Conservation (phyloP, 2,113 vertebrate species). For the Cyrtonyx montezumae region DNA sequence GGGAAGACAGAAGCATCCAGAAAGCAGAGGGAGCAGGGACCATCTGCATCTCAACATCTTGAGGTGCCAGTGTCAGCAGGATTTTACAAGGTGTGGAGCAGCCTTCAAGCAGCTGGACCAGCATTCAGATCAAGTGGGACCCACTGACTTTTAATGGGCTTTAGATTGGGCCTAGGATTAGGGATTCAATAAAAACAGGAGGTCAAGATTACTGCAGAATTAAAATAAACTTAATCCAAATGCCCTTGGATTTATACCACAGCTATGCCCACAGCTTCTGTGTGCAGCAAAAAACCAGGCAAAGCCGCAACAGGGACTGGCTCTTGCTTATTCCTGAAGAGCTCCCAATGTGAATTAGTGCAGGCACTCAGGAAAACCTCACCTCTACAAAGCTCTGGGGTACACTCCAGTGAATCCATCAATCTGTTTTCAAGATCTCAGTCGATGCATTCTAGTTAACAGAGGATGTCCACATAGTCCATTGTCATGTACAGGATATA, state of each 20-base stretch:
- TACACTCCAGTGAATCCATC: neutral
- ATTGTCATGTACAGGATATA: neutral
- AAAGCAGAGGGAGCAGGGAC: neutral
- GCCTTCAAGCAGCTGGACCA: neutral
- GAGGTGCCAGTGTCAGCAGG: neutral
- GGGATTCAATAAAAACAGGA: slow-evolving; percentile 42
- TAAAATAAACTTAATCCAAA: slow-evolving; percentile 63
- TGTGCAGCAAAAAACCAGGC: neutral
- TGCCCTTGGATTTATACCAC: neutral
- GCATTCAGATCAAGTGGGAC: neutral
- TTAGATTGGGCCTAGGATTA: neutral
- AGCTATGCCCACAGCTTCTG: fast-evolving
- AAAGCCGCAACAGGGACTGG: neutral
- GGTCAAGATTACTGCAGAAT: slow-evolving; percentile 43
- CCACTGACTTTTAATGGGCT: neutral
- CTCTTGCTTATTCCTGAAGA: neutral
- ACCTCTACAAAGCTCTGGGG: neutral
- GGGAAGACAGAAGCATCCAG: neutral
- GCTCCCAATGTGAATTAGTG: neutral
- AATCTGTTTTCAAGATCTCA: neutral
- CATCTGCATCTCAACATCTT: neutral
- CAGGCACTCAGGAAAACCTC: fast-evolving
- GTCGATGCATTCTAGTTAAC: neutral
- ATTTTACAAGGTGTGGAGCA: fast-evolving
- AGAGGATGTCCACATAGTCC: fast-evolving